Conservation (phyloP, 2,888 invertebrate species). For the Cheilosia urbana region DNA sequence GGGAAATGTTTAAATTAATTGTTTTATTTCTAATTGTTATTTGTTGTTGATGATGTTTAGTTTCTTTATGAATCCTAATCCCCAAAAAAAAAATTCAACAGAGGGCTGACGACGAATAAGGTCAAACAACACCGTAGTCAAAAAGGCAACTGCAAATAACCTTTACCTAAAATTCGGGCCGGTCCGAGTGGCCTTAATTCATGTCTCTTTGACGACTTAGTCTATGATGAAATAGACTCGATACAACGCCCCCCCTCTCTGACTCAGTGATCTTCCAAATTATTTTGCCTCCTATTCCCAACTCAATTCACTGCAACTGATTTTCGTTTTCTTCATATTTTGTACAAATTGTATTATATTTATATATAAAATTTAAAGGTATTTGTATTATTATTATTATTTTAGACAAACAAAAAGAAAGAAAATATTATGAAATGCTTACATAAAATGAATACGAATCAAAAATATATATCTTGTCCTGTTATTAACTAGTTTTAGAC, state of each 20-base stretch:
- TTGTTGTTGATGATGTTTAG: constrained; percentile 61
- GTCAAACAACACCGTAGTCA: not conserved
- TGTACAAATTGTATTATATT: constrained; percentile 84
- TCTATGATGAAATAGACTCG: not conserved
- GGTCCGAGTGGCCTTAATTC: not conserved
- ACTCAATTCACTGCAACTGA: constrained; percentile 23
- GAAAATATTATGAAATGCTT: constrained; percentile 45
- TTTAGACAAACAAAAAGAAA: constrained; percentile 32
- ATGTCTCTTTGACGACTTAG: constrained; percentile 6
- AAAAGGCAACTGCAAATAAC: not conserved
- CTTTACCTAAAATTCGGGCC: not conserved
- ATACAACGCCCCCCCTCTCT: not conserved
- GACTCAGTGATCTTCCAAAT: constrained; percentile 21
- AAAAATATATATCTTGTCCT: constrained; percentile 62
- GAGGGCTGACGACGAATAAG: not conserved
- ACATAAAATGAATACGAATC: constrained; percentile 49
- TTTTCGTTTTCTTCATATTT: constrained; percentile 77
- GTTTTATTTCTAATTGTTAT: constrained; percentile 72
- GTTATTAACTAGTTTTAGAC: constrained; percentile 70
- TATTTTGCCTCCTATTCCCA: constrained; percentile 6
- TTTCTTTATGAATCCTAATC: constrained; percentile 3
- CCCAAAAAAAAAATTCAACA: not conserved
- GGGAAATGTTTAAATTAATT: constrained; percentile 62
- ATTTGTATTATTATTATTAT: constrained; percentile 61
- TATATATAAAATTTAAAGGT: constrained; percentile 74